phyloP scores from a whole-genome alignment of 2,888 invertebrate species.

The Yponomeuta plumbellus region DNA sequence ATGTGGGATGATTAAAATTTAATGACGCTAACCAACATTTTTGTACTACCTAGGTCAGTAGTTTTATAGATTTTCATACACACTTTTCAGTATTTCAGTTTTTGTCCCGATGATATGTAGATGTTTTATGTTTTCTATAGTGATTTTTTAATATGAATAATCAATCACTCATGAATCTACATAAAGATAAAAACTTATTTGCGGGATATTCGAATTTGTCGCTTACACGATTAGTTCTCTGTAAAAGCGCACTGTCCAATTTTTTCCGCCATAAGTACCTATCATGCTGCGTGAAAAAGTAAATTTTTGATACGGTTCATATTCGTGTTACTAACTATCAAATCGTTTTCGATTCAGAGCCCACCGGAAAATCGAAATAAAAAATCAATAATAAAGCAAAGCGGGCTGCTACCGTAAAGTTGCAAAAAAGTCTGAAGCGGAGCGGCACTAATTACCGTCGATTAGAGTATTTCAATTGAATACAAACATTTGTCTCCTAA shows the following conservation, averaged over 20 bases:
- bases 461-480: constrained; percentile 70
- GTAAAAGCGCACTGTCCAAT: neutral
- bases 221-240: no score
- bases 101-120: no score
- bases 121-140: no score
- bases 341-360: neutral
- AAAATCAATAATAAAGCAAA: neutral
- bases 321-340: neutral
- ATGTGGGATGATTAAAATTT: no score
- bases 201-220: no score
- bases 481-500: constrained; percentile 76
- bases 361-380: constrained; percentile 9
- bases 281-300: neutral
- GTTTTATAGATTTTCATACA: no score
- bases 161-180: no score
- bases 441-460: constrained; percentile 64
- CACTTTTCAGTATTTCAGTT: no score
- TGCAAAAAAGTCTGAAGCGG: constrained; percentile 56
- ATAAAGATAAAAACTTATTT: no score
- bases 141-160: no score
- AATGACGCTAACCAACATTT: no score
- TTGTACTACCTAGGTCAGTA: no score
- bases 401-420: constrained; percentile 46
- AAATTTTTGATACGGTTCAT: neutral
- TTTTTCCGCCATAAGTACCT: neutral